Conservation (phyloP, 2,888 invertebrate genomes). For the Buathra laborator region DNA sequence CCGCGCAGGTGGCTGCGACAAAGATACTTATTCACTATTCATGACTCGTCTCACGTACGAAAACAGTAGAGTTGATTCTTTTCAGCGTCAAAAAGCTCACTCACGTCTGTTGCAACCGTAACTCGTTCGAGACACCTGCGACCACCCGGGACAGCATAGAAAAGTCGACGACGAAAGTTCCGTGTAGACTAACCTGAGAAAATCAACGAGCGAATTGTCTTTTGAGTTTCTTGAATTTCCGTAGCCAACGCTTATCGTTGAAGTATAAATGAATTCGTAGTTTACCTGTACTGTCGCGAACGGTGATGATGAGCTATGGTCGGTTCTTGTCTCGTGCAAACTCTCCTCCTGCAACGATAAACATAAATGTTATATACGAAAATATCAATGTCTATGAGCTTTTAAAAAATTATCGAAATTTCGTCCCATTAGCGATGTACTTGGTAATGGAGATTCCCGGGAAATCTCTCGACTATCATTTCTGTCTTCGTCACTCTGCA, state of each 20-base stretch:
- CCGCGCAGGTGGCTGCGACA: slow-evolving; percentile 86
- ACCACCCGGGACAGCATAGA: slow-evolving; percentile 89
- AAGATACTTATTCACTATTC: slow-evolving; percentile 69
- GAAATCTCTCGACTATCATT: slow-evolving; percentile 26
- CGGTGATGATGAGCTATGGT: slow-evolving; percentile 76
- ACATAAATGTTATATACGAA: background rate
- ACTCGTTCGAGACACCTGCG: slow-evolving; percentile 86
- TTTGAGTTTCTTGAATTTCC: background rate
- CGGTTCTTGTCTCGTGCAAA: slow-evolving; percentile 77
- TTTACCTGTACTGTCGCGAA: slow-evolving; percentile 79
- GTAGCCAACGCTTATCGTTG: background rate
- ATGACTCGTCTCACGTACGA: slow-evolving; percentile 45
- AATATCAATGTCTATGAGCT: background rate
- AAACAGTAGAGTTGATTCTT: slow-evolving; percentile 51
- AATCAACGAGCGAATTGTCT: slow-evolving; percentile 14
- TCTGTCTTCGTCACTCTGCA: slow-evolving; percentile 49
- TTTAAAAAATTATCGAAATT: background rate
- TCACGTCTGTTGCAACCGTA: slow-evolving; percentile 89
- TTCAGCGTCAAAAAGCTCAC: slow-evolving; percentile 73
- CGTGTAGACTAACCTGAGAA: slow-evolving; percentile 78
- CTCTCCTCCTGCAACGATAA: slow-evolving; percentile 79
- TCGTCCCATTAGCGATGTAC: slow-evolving; percentile 7
- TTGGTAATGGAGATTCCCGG: background rate
- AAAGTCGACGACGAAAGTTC: slow-evolving; percentile 77
- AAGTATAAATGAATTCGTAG: slow-evolving; percentile 5